Evolutionary conservation across 2,113 vertebrate genomes (phyloP).

Genomic region (Narcine bancroftii): DNA sequence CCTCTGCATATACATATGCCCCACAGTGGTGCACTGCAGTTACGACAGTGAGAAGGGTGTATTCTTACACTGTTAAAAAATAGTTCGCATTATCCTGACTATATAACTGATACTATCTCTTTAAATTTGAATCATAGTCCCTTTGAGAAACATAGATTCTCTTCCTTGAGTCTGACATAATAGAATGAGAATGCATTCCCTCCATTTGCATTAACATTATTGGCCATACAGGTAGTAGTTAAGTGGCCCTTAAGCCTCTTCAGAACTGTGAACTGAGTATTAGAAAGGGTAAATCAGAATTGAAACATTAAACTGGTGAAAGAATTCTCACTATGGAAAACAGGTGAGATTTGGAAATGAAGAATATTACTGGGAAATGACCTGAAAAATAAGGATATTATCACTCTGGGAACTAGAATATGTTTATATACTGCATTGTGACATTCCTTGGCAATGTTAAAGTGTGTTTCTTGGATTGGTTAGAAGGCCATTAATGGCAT

Average conservation of each 20-base stretch:
- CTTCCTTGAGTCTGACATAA: not conserved
- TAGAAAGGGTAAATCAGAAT: not conserved
- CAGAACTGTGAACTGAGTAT: not conserved
- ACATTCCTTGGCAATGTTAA: not conserved
- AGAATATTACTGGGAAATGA: not conserved
- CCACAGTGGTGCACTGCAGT: too few relatives aligned
- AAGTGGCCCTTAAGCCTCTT: not conserved
- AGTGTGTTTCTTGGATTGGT: conserved; percentile 4
- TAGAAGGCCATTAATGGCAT: not conserved
- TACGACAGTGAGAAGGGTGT: too few relatives aligned
- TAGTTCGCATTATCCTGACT: too few relatives aligned
- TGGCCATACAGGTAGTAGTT: not conserved
- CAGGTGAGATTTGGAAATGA: not conserved
- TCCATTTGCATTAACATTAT: conserved; percentile 15
- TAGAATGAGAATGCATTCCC: not conserved
- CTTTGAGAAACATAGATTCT: not conserved
- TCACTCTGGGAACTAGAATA: not conserved
- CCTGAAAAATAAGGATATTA: conserved; percentile 16
- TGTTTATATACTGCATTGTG: conserved; percentile 5
- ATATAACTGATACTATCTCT: too few relatives aligned
- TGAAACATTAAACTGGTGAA: conserved; percentile 5
- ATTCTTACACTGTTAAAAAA: too few relatives aligned
- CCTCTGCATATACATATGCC: too few relatives aligned
- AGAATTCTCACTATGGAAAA: conserved; percentile 9
- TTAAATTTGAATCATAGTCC: not conserved